Conservation (phyloP, 2,113 vertebrate genomes). For the Pluvialis apricaria region DNA sequence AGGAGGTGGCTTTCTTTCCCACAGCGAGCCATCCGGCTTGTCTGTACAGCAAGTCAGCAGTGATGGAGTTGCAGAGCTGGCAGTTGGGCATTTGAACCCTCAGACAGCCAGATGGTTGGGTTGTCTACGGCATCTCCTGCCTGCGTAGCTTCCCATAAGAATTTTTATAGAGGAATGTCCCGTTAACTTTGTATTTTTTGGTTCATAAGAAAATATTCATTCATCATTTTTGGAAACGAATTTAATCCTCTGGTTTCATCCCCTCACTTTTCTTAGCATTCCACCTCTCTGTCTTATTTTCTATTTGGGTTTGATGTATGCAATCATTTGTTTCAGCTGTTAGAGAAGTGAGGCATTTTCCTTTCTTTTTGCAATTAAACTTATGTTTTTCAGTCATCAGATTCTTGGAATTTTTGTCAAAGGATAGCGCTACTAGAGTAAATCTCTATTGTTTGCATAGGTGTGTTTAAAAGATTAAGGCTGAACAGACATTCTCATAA, state of each 20-base stretch:
- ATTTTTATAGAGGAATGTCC: background rate
- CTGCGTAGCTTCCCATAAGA: background rate
- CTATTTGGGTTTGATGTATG: background rate
- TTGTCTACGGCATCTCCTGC: background rate
- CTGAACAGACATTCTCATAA: constrained; percentile 33
- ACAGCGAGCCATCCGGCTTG: accelerated
- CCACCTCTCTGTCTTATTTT: background rate
- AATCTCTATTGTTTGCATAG: constrained; percentile 33
- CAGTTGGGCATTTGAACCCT: background rate
- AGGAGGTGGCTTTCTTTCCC: background rate
- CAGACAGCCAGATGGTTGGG: background rate
- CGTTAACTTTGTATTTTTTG: background rate
- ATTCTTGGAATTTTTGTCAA: background rate
- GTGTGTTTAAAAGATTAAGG: constrained; percentile 46
- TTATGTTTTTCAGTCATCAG: accelerated
- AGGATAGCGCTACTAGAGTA: background rate
- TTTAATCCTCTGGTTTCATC: background rate
- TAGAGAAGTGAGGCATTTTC: background rate
- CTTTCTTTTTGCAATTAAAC: constrained; percentile 1
- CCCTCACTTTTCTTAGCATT: background rate
- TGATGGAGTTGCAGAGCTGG: background rate
- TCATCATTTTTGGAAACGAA: background rate
- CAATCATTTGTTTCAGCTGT: background rate
- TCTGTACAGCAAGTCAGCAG: background rate
- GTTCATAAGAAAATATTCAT: background rate